Evolutionary conservation across 2,797 vertebrate genomes (phyloP).

Genomic region (Podarcis siculus): DNA sequence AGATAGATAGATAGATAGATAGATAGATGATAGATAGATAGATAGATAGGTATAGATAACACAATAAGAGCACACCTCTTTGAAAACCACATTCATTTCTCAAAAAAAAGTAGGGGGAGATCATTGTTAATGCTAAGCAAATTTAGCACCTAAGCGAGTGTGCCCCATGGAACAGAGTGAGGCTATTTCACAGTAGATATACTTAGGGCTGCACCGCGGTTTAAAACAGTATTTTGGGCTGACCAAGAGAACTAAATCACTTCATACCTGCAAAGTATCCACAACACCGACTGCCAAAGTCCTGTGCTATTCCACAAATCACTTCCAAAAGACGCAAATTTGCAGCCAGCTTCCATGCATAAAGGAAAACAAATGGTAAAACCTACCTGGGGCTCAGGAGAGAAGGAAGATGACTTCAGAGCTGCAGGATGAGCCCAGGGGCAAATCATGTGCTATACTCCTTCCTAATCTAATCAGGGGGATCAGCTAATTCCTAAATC

Average conservation of each 20-base stretch:
- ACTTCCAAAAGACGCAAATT: neutral
- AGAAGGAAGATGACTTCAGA: constrained; percentile 22
- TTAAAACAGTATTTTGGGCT: neutral
- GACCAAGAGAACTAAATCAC: neutral
- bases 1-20: too few species aligned
- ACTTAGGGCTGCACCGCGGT: neutral
- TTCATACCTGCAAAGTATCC: neutral
- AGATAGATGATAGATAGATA: too few species aligned
- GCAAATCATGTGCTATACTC: constrained; percentile 1
- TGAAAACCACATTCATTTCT: neutral
- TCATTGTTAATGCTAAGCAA: neutral
- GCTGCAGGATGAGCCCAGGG: constrained; percentile 24
- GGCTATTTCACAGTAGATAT: too few species aligned
- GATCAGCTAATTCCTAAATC: constrained; percentile 39
- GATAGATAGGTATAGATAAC: too few species aligned
- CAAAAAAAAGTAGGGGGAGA: too few species aligned
- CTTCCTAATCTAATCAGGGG: constrained; percentile 16
- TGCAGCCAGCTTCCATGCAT: constrained; percentile 11
- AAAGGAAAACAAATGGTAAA: constrained; percentile 5
- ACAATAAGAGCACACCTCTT: neutral
- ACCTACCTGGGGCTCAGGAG: constrained; percentile 47
- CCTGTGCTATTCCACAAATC: neutral
- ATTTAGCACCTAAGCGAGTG: neutral
- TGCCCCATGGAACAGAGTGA: neutral
- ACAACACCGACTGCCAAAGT: neutral